These are phyloP conservation scores for Platygyra sinensis DNA, from an alignment of 64 coral and sea anemone genomes.

Conservation along the genomic window DNA sequence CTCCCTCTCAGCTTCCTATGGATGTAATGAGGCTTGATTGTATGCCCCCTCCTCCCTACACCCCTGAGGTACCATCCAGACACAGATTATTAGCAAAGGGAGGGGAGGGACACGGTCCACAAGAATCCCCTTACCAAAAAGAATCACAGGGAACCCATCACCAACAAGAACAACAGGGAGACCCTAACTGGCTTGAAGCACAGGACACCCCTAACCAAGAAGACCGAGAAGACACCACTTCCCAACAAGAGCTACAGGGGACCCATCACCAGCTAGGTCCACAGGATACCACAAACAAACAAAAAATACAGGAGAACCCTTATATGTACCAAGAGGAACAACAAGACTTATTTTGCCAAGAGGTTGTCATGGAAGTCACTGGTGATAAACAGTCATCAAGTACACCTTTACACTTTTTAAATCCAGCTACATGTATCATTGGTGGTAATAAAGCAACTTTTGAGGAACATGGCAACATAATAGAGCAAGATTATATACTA, in stretches of 20 bases:
- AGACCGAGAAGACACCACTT: background rate
- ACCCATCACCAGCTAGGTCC: background rate
- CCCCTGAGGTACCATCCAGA: conserved; percentile 40
- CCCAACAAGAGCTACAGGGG: background rate
- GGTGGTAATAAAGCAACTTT: background rate
- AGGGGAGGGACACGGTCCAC: background rate
- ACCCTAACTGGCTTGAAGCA: background rate
- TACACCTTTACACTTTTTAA: background rate
- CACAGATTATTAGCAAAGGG: conserved; percentile 63
- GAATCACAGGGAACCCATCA: background rate
- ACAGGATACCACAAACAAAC: background rate
- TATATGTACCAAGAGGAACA: background rate
- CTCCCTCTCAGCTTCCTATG: conserved; percentile 57
- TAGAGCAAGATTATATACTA: background rate
- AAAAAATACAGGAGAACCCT: background rate
- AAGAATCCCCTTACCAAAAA: background rate
- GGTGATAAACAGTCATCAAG: background rate
- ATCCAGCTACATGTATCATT: background rate
- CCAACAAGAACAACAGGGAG: background rate
- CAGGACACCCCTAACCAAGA: background rate
- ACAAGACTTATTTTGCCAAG: background rate
- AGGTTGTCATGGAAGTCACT: background rate
- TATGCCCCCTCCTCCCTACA: conserved; percentile 78
- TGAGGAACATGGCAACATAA: background rate
- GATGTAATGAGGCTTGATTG: conserved; percentile 33